phyloP scores from a whole-genome alignment of 2,797 vertebrate species.

The Anguilla obscura region DNA sequence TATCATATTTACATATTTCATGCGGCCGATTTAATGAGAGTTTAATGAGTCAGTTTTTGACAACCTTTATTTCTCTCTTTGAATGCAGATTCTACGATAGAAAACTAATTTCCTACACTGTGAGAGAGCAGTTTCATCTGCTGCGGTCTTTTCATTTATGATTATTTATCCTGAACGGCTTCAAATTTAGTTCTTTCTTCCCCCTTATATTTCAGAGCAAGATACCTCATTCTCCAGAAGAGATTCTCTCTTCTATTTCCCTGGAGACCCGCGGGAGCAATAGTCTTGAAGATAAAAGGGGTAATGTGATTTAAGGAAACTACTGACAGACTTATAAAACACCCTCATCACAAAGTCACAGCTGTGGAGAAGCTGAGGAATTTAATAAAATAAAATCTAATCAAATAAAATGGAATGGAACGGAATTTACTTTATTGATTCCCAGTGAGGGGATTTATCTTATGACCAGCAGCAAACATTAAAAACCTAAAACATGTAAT shows the following conservation, averaged over 20 bases:
- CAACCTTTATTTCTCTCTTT: neutral
- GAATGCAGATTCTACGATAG: neutral
- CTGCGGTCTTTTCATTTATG: neutral
- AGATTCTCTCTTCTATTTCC: neutral
- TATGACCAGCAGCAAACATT: neutral
- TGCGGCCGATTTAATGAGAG: neutral
- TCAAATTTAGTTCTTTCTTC: neutral
- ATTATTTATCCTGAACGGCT: neutral
- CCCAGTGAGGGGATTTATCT: neutral
- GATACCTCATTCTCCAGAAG: neutral
- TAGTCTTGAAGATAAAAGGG: neutral
- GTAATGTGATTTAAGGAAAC: neutral
- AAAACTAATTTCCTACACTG: neutral
- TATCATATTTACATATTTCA: neutral
- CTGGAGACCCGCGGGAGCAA: neutral
- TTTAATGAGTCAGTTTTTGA: neutral
- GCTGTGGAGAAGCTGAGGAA: neutral
- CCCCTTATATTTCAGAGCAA: neutral
- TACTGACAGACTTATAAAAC: slow-evolving; percentile 1
- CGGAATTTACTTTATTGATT: neutral
- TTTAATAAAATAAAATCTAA: neutral
- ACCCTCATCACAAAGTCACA: neutral
- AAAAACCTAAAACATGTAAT: neutral
- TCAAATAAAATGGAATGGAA: neutral
- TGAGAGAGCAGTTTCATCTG: neutral